phyloP scores from a whole-genome alignment of 2,113 vertebrate species.

The Bujurquina vittata region DNA sequence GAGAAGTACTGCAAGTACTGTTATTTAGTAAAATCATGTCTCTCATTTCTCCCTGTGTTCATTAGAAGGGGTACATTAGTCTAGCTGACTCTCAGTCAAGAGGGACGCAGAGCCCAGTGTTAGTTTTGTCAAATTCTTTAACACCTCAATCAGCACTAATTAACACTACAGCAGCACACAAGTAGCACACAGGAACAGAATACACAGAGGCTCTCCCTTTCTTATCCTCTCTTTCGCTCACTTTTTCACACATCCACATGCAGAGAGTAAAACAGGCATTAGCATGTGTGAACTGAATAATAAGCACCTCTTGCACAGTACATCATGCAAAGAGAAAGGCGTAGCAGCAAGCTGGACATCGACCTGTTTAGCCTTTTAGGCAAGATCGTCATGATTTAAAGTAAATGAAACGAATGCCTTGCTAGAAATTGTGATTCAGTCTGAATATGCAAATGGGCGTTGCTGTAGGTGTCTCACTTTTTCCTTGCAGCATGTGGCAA shows the following conservation, averaged over 20 bases:
- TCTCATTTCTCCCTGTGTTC: not conserved
- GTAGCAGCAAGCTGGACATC: constrained; percentile 21
- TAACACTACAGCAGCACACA: constrained; percentile 46
- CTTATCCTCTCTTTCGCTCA: constrained; percentile 28
- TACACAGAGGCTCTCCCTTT: constrained; percentile 18
- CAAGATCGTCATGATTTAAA: constrained; percentile 26
- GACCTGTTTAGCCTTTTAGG: constrained; percentile 3
- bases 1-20: not conserved
- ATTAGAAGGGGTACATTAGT: constrained; percentile 20
- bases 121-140: constrained; percentile 64
- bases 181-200: constrained; percentile 29
- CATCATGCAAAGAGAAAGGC: constrained; percentile 7
- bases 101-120: constrained; percentile 14
- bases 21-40: not conserved
- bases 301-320: constrained; percentile 29
- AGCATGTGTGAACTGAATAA: constrained; percentile 61
- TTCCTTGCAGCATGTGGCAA: constrained; percentile 92
- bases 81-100: constrained; percentile 17
- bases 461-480: constrained; percentile 31
- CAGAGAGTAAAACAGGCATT: constrained; percentile 52
- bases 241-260: constrained; percentile 49
- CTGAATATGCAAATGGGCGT: not conserved
- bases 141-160: constrained; percentile 71
- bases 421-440: not conserved
- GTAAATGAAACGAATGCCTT: constrained; percentile 28